These are phyloP conservation scores for Fulica atra DNA, from an alignment of 2,113 vertebrate genomes.

Conservation along the genomic window DNA sequence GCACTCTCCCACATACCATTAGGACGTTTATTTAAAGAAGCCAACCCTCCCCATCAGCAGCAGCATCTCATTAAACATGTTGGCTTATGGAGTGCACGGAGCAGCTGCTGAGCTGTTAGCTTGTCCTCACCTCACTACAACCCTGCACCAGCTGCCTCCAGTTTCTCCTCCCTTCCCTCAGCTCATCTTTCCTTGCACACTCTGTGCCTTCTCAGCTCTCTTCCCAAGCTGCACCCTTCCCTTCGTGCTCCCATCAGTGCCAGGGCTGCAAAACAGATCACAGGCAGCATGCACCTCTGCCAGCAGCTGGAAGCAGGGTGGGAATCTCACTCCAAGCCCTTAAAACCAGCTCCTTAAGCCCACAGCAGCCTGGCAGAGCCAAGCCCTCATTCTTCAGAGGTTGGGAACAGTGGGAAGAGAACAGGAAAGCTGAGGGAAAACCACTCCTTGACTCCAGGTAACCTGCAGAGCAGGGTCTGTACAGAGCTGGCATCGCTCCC, in stretches of 20 bases:
- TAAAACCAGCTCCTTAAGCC: not conserved
- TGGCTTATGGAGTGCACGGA: not conserved
- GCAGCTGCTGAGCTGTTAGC: slow-evolving; percentile 2
- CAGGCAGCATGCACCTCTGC: not conserved
- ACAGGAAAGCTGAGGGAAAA: not conserved
- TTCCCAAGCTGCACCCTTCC: not conserved
- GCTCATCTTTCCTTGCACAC: not conserved
- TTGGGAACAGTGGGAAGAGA: not conserved
- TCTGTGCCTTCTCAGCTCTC: not conserved
- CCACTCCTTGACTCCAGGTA: not conserved
- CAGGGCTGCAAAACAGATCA: not conserved
- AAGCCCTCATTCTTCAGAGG: not conserved
- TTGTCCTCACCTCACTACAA: slow-evolving; percentile 12
- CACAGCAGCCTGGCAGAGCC: not conserved
- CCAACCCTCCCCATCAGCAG: not conserved
- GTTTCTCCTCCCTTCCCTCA: not conserved
- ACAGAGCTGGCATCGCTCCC: not conserved
- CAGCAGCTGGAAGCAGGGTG: not conserved
- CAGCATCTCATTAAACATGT: slow-evolving; percentile 40
- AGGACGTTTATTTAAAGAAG: slow-evolving; percentile 17
- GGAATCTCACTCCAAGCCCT: not conserved
- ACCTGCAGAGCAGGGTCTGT: accelerated
- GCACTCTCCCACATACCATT: not conserved
- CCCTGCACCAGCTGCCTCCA: not conserved
- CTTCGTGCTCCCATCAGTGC: not conserved